A percentile compares a stretch with the other conserved stretches of the same genome.
Evolutionary conservation across 2,113 vertebrate species (phyloP).

Genomic region (Ascaphus truei): DNA sequence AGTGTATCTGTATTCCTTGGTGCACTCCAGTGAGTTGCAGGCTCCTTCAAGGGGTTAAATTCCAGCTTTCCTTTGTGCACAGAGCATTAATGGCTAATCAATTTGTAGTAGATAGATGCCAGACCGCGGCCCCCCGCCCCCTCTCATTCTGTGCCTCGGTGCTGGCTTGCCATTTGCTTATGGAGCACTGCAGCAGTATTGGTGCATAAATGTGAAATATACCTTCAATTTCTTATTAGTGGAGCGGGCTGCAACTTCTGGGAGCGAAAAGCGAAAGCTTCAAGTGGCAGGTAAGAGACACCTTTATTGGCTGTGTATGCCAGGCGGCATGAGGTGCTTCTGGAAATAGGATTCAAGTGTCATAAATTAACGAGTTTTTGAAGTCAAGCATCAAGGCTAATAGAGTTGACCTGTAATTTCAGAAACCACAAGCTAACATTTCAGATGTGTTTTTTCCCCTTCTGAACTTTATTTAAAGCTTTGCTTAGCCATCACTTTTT

Average conservation of each 20-base stretch:
- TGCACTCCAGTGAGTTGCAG: no score
- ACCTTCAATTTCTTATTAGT: slow-evolving; percentile 24
- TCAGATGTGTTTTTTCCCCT: slow-evolving; percentile 40
- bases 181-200: no score
- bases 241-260: no score
- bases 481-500: slow-evolving; percentile 49
- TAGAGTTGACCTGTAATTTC: slow-evolving; percentile 56
- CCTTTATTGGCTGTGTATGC: slow-evolving; percentile 43
- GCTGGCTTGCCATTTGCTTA: neutral
- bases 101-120: neutral
- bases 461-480: slow-evolving; percentile 55
- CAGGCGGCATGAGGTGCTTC: slow-evolving; percentile 32
- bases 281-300: slow-evolving; percentile 41
- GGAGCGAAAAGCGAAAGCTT: no score
- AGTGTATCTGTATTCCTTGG: no score
- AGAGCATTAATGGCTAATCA: neutral
- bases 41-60: neutral
- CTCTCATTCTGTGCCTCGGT: neutral
- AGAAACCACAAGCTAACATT: slow-evolving; percentile 45
- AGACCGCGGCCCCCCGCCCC: neutral
- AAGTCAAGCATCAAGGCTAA: slow-evolving; percentile 51
- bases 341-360: slow-evolving; percentile 44
- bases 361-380: slow-evolving; percentile 50
- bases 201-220: neutral
- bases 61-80: neutral